Evolutionary conservation across 2,113 vertebrate species (phyloP), one percentile per base, ranked within the genome.

Genomic region (Neofelis nebulosa): DNA sequence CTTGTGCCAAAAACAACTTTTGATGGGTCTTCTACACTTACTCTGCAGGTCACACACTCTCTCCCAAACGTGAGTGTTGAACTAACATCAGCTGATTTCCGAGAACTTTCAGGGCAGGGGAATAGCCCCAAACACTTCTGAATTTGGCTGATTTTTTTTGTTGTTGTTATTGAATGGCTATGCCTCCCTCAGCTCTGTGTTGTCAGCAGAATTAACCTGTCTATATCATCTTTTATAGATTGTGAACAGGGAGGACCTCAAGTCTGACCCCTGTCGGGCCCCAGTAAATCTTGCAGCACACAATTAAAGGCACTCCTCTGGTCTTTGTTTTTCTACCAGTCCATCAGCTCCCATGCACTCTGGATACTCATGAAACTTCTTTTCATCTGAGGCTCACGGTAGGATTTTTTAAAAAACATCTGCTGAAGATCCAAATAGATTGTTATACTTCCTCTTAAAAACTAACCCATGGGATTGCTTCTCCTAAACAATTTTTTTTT

Each of bases 1-100:
- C 36, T 12, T 90, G 74, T 87, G 93, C 97, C 97, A 97, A 97
- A 96, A 98, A 95, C 65, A 98, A 96, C 96, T 95, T 96, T 79
- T 94, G 86, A 73, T 96, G 69, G 52, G 55, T 93, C 92, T 92
- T 96, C 97, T 94, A 76, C 69, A 94, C 66, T 89, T 95, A 85
- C 79, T 96, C 27, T 41, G 19, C 65, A 95, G 85, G 94, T 93
- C 86, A 83, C 31, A 71, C 16, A 55, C 73, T 95, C 73, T 83
- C 61, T 82, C 71, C 68, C 21, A 87, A 94, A 92, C 71, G 68
- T 93, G 83, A 93, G 16, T 21, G 9, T 19, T 95, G 82, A 96
- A 76, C n/a, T 89, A 89, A 50, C 33, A 79, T 55, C 13, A 52
- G 52, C 68, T 83, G 82, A 50, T 88, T 80, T 97, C 95, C 48